These are phyloP conservation scores for Gavialis gangeticus DNA, from an alignment of 2,113 vertebrate genomes.

Conservation along the genomic window DNA sequence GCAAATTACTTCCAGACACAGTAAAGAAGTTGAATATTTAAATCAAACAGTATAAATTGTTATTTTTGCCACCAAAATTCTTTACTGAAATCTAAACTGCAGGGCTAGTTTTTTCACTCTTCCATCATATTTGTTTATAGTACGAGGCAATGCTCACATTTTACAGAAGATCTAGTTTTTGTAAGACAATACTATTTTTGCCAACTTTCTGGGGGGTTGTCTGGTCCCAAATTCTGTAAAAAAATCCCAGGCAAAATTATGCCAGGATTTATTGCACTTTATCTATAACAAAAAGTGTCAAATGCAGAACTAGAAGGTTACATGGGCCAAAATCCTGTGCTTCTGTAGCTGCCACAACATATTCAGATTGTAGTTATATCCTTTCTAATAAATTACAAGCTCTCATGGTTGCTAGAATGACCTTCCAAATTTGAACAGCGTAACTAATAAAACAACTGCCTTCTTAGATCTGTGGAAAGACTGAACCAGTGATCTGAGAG, in stretches of 20 bases:
- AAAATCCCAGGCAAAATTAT: no score
- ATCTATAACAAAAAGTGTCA: background rate
- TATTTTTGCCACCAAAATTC: background rate
- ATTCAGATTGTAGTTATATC: background rate
- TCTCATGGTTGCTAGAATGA: background rate
- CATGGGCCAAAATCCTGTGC: background rate
- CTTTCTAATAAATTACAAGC: background rate
- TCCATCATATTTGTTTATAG: background rate
- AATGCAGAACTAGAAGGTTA: background rate
- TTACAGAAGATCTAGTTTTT: background rate
- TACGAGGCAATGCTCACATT: background rate
- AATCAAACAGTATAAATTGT: background rate
- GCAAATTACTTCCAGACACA: background rate
- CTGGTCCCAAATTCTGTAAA: background rate
- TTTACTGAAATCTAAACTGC: background rate
- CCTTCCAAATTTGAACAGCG: slow-evolving; percentile 1
- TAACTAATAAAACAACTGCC: background rate
- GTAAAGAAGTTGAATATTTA: background rate
- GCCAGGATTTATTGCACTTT: no score
- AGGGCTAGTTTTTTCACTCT: background rate
- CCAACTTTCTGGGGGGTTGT: background rate
- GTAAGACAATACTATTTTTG: background rate
- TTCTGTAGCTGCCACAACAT: background rate
- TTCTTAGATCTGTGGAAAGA: background rate
- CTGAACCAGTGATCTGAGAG: background rate